Evolutionary conservation across 2,888 invertebrate species (phyloP), one percentile per base, ranked within the genome.

Genomic region (Melieria picta): DNA sequence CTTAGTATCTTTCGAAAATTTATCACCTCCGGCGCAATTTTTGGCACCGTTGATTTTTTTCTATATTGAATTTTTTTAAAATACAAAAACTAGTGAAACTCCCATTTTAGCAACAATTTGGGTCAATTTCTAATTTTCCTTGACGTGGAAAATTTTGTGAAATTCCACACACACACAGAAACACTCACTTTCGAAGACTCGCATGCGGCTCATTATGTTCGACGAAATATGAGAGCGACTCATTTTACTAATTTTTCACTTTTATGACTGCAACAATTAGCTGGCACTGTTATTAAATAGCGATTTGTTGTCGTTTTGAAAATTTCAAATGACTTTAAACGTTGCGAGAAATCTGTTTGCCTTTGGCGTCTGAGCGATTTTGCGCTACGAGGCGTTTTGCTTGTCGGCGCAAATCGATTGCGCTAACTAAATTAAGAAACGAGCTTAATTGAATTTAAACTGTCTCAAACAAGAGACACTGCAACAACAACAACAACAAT

Each of bases 171-270:
- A 16, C 16, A 10, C 5, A 13, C n/a, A 13, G 13, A 52, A 52
- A n/a, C 50, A 80, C 84, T 84, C 79, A 84, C 83, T 84, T 80
- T 84, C 83, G 74, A 84, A 82, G 78, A 84, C 77, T 75, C 79
- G 80, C 78, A 84, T 84, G 79, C 84, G 83, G 76, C 73, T 82
- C 80, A 79, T 80, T 74, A 84, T 84, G 77, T 75, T 78, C 56
- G 80, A 76, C 56, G 84, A 82, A 64, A 84, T 82, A 74, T 80
- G 72, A 48, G 80, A 77, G 63, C 82, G 81, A 78, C 80, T 83
- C 82, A 83, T 83, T 72, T 64, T 75, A 60, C 50, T 67, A 50
- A 45, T 30, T 10, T 13, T 10, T 45, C 52, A 50, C 52, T 45
- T 42, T 55, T 65, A 11, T 60, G 50, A 48, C 7, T 65, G 45